These are phyloP conservation scores for Agrotis segetum DNA, from an alignment of 2,888 invertebrate species.

Conservation along the genomic window DNA sequence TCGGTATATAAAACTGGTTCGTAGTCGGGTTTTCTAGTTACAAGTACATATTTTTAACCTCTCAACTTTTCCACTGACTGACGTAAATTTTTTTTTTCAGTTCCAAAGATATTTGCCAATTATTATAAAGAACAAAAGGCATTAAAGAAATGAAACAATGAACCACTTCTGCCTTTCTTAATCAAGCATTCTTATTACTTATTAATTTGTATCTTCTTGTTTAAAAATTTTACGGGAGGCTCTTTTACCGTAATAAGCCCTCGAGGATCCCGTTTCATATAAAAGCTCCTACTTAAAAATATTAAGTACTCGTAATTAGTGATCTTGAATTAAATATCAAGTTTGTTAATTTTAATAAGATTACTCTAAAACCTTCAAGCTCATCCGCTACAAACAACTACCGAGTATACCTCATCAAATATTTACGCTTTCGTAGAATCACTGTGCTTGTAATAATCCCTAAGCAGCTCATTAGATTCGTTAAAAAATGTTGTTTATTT, in stretches of 20 bases:
- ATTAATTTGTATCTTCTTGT: constrained; percentile 62
- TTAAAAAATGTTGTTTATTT: constrained; percentile 25
- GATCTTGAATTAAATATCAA: constrained; percentile 63
- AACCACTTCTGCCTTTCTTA: constrained; percentile 26
- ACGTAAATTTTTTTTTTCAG: neutral
- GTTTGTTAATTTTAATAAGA: constrained; percentile 68
- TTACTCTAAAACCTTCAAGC: constrained; percentile 49
- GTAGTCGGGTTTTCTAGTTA: constrained; percentile 65
- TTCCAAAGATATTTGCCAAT: neutral
- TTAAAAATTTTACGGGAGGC: constrained; percentile 62
- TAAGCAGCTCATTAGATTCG: constrained; percentile 51
- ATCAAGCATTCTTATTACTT: constrained; percentile 57
- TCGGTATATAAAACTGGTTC: constrained; percentile 68
- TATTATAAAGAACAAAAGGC: constrained; percentile 8
- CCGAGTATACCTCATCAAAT: constrained; percentile 42
- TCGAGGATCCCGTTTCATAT: constrained; percentile 58
- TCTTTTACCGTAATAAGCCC: constrained; percentile 54
- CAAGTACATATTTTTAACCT: constrained; percentile 33
- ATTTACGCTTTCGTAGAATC: constrained; percentile 35
- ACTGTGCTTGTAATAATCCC: constrained; percentile 22
- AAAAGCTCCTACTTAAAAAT: constrained; percentile 52
- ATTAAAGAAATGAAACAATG: constrained; percentile 35
- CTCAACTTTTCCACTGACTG: neutral
- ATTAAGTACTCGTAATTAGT: constrained; percentile 55
- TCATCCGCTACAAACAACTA: constrained; percentile 61